Evolutionary conservation across 2,888 invertebrate species (phyloP).

Genomic region (Plagiodera versicolora): DNA sequence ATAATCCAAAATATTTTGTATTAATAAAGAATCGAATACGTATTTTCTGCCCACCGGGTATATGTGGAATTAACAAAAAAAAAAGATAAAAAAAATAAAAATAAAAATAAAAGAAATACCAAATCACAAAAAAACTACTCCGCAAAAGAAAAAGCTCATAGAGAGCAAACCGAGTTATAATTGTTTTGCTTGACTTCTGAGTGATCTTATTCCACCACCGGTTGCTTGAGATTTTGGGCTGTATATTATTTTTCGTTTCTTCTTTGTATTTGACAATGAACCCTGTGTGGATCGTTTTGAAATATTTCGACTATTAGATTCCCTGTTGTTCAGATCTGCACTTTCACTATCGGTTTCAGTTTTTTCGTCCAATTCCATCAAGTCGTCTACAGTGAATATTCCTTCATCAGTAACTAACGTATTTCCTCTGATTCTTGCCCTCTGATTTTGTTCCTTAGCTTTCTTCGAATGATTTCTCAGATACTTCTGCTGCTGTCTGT

Average conservation of each 20-base stretch:
- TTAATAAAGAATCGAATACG: too few species aligned
- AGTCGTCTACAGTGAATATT: not conserved
- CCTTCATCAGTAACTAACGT: not conserved
- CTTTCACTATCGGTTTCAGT: not conserved
- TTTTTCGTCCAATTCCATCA: slow-evolving; percentile 1
- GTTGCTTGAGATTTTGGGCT: not conserved
- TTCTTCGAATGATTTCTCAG: not conserved
- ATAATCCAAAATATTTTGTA: too few species aligned
- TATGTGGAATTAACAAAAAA: too few species aligned
- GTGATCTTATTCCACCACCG: not conserved
- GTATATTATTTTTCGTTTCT: slow-evolving; percentile 2
- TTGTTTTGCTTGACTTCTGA: slow-evolving; percentile 2
- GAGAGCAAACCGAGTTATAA: too few species aligned
- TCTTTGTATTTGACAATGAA: not conserved
- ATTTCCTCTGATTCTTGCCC: not conserved
- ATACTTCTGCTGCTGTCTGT: slow-evolving; percentile 1
- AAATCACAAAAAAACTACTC: too few species aligned
- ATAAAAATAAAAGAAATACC: too few species aligned
- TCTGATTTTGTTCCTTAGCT: not conserved
- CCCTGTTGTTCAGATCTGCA: not conserved
- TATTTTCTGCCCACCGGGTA: too few species aligned
- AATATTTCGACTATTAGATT: too few species aligned
- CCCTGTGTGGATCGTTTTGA: not conserved
- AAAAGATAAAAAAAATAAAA: too few species aligned
- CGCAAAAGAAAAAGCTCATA: too few species aligned